A percentile compares a stretch with the other conserved stretches of the same genome.
phyloP scores from a whole-genome alignment of 2,888 invertebrate genomes.

The Thysanoteuthis rhombus region DNA sequence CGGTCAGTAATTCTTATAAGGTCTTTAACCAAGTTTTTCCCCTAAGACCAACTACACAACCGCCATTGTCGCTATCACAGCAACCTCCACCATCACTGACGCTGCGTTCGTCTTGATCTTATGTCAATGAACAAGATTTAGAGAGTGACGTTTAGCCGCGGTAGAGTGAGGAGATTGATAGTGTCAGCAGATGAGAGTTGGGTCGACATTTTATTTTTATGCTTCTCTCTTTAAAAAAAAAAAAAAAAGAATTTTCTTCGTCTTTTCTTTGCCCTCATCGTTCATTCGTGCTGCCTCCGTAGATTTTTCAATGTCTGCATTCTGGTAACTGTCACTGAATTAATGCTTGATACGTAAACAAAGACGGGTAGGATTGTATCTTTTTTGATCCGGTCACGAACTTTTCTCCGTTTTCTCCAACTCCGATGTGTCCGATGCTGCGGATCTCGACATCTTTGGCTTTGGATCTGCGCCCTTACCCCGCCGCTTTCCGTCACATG shows the following conservation, averaged over 20 bases:
- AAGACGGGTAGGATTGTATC: neutral
- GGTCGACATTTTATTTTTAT: neutral
- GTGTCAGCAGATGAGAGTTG: neutral
- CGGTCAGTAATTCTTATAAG: neutral
- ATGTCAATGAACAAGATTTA: neutral
- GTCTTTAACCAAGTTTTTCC: neutral
- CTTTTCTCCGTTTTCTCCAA: neutral
- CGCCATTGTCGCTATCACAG: neutral
- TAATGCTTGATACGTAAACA: conserved; percentile 12
- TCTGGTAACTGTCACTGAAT: neutral
- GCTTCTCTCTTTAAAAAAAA: neutral
- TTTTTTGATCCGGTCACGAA: conserved; percentile 1
- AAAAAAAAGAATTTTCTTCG: neutral
- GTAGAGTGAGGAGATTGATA: neutral
- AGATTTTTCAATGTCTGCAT: neutral
- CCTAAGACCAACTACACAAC: neutral
- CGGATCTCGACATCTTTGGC: neutral
- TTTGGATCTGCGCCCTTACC: neutral
- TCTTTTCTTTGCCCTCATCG: neutral
- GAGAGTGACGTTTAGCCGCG: neutral
- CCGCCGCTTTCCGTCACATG: neutral
- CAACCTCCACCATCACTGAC: neutral
- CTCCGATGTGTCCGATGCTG: neutral
- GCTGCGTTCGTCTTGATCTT: neutral
- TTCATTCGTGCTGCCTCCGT: neutral